phyloP scores from a whole-genome alignment of 2,113 vertebrate genomes.

The Progne subis region DNA sequence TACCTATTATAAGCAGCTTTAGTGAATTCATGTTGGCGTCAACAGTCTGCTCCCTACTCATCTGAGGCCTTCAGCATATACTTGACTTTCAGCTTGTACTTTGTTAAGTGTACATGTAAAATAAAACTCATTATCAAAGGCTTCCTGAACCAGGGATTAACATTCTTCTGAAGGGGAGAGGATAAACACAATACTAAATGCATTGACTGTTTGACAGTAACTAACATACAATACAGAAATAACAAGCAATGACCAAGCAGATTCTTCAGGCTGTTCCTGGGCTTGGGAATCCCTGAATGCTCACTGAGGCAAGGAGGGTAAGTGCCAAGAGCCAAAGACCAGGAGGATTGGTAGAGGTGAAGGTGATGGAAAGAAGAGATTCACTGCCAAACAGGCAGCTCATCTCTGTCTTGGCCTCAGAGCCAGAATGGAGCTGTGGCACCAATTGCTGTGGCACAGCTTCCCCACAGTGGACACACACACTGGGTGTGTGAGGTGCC shows the following conservation, averaged over 20 bases:
- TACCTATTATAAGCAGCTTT: not conserved
- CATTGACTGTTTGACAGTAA: not conserved
- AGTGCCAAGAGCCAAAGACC: not conserved
- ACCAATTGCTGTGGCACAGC: not conserved
- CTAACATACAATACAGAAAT: not conserved
- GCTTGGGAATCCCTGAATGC: not conserved
- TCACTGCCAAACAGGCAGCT: not conserved
- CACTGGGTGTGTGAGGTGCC: not conserved
- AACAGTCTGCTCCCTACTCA: not conserved
- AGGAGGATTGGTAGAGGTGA: not conserved
- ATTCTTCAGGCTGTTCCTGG: not conserved
- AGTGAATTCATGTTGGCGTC: not conserved
- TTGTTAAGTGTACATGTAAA: not conserved
- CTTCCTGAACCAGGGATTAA: not conserved
- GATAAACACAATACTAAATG: not conserved
- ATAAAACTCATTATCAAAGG: not conserved
- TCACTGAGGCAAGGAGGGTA: not conserved
- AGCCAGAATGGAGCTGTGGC: not conserved
- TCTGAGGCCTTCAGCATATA: not conserved
- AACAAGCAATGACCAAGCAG: not conserved
- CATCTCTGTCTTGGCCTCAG: not conserved
- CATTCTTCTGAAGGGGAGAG: not conserved
- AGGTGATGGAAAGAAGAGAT: not conserved
- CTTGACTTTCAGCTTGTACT: not conserved
- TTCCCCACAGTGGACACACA: not conserved